These are phyloP conservation scores for Melanophora roralis DNA, from an alignment of 2,888 invertebrate species.

Conservation along the genomic window DNA sequence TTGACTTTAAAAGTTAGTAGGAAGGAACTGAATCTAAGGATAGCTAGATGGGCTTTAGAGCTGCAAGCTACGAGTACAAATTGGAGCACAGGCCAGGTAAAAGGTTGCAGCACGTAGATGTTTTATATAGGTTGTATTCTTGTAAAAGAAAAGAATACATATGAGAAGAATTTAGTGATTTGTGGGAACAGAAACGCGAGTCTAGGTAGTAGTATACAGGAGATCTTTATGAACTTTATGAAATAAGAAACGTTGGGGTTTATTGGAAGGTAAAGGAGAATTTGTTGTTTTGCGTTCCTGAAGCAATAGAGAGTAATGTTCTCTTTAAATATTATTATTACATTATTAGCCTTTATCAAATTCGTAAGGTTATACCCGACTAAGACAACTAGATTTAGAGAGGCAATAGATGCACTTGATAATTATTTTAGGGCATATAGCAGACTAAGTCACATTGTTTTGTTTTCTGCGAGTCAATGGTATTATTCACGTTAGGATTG, in stretches of 20 bases:
- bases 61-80: conserved; percentile 25
- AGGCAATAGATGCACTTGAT: conserved; percentile 1
- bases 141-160: conserved; percentile 35
- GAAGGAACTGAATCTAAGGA: conserved; percentile 29
- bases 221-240: conserved; percentile 35
- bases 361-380: conserved; percentile 36
- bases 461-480: conserved; percentile 25
- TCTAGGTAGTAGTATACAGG: not conserved
- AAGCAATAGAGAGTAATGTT: conserved; percentile 48
- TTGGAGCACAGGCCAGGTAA: conserved; percentile 34
- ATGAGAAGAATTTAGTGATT: conserved; percentile 45
- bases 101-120: conserved; percentile 49
- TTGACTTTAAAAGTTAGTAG: conserved; percentile 51
- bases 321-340: conserved; percentile 56
- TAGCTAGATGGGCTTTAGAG: conserved; percentile 44
- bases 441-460: not conserved
- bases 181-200: conserved; percentile 26
- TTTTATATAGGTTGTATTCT: conserved; percentile 60
- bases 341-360: conserved; percentile 51
- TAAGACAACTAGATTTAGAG: conserved; percentile 32
- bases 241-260: conserved; percentile 57
- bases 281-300: conserved; percentile 47
- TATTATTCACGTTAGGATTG: conserved; percentile 42
- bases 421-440: conserved; percentile 44
- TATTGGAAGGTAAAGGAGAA: conserved; percentile 37